Evolutionary conservation across 2,888 invertebrate genomes (phyloP), one percentile per base, ranked within the genome.

Genomic region (Papilio demoleus): DNA sequence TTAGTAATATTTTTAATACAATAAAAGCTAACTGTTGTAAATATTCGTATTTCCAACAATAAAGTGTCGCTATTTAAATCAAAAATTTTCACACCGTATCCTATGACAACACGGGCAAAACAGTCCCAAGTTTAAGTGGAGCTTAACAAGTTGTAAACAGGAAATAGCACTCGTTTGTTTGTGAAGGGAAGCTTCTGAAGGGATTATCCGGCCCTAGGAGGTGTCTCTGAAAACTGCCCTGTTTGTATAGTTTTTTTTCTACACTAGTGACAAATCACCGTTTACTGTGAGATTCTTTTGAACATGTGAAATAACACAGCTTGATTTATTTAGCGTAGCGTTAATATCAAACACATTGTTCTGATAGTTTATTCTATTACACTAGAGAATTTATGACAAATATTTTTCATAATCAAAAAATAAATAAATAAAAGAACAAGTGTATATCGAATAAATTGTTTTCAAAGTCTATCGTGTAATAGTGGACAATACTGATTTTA

Each of bases 81-180:
- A 9, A 53, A 53, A n/a, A 56, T 56, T n/a, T 31, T 56, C 53
- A 56, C 53, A 56, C 31, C 17, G 31, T 31, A 22, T 63, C 62
- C 62, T 63, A 63, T 36, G 34, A 63, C 47, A 63, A 63, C 62
- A 19, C 31, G 31, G 11, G 34, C 34, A 12, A 62, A 45, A 34
- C 42, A 63, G 47, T 45, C 9, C 34, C 62, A 47, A 63, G 14
- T 63, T 63, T 47, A 47, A 42, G 34, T 63, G 47, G 47, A 27
- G 31, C 47, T 47, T 47, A 47, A 63, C 62, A 47, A 56, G 45
- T 34, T 50, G 62, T 63, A 47, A 63, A 63, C 47, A 63, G 62
- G 62, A 63, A 62, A 62, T 47, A n/a, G 31, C 34, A 62, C 42
- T 45, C 42, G 24, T 62, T 63, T 34, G 62, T 47, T 47, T 63